Conservation (phyloP, 2,797 vertebrate species). For the Pseudocheirus occidentalis region DNA sequence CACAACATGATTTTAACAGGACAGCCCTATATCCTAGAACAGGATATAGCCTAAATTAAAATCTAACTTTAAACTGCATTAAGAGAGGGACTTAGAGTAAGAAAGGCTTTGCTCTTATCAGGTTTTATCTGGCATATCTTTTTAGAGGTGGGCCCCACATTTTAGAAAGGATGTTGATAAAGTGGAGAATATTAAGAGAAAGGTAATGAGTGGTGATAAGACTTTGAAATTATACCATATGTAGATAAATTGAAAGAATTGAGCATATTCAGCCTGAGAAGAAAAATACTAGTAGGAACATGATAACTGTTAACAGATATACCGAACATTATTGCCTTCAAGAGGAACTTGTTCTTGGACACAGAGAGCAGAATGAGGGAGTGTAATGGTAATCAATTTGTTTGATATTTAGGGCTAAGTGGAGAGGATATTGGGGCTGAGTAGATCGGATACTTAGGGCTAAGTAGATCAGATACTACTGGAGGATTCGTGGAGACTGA, state of each 20-base stretch:
- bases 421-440: too few species aligned
- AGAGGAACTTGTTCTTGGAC: not conserved
- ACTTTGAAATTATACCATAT: not conserved
- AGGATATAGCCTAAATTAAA: too few species aligned
- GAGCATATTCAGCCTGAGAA: not conserved
- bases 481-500: too few species aligned
- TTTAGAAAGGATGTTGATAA: not conserved
- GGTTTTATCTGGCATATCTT: not conserved
- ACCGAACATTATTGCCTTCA: not conserved
- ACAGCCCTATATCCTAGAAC: not conserved
- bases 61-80: not conserved
- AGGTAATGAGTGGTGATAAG: not conserved
- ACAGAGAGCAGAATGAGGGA: not conserved
- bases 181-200: not conserved
- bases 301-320: not conserved
- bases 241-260: not conserved
- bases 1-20: not conserved
- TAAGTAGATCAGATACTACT: too few species aligned
- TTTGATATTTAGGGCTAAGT: too few species aligned
- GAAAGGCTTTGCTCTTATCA: not conserved
- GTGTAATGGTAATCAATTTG: too few species aligned
- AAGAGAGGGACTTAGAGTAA: not conserved
- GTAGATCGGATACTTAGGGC: too few species aligned
- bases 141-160: too few species aligned
- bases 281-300: not conserved